Evolutionary conservation across 1,140 invertebrate genomes (phyloP), one percentile per base, ranked within the genome.

Genomic region (Formica exsecta): DNA sequence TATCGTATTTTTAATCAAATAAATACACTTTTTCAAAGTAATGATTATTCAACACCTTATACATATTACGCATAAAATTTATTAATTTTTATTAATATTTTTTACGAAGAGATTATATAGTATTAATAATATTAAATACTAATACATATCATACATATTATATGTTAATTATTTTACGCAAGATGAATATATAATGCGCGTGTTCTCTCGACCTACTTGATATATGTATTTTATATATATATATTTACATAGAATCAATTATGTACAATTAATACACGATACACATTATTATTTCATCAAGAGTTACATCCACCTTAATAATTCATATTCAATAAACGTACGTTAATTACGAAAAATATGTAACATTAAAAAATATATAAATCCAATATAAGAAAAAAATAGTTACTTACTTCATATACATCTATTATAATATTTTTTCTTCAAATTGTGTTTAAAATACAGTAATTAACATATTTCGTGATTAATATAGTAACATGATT

Each of bases 271-370:
- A 57, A 74, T 32, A 44, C 25, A 16, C 9, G 38, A 11, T 9
- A 22, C 22, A 22, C 6, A 57, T 73, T 54, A 51, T 71, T 57
- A 74, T 13, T 29, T 25, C 7, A 25, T 1, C 9, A n/a, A 57
- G 32, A n/a, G 22, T 16, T 71, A 51, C 29, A 25, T 19, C 6
- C 25, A 29, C 16, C 11, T 73, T 73, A 48, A 57, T 74, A 59
- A 59, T 59, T 6, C 9, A 41, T 51, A 59, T 74, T 57, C 11
- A 74, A 13, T 74, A 59, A 74, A 74, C n/a, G 22, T 74, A 32
- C 13, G 16, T 74, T 74, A 36, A 25, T 74, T 74, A 57, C 16
- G 0, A 22, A 38, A 59, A 38, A 57, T 51, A 8, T 41, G 8
- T 6, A 41, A 41, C 41, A 7, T 41, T 41, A 9, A 41, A 41